Evolutionary conservation across 2,113 vertebrate genomes (phyloP).

Genomic region (Pollachius pollachius): DNA sequence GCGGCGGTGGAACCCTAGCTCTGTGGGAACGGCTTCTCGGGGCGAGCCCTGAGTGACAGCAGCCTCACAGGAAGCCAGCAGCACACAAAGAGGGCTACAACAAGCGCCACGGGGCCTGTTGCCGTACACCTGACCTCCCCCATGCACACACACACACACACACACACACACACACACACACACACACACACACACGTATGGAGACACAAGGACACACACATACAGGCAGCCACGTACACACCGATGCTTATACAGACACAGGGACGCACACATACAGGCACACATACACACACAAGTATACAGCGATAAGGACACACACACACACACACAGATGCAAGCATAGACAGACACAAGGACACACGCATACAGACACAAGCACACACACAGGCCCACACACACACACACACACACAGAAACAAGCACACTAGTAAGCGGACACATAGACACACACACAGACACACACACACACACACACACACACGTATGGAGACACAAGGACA

Average conservation of each 20-base stretch:
- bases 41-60: neutral
- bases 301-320: too few species aligned
- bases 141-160: slow-evolving; percentile 7
- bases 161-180: neutral
- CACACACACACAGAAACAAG: neutral
- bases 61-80: neutral
- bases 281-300: neutral
- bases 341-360: neutral
- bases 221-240: neutral
- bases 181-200: neutral
- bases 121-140: neutral
- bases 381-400: neutral
- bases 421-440: neutral
- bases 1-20: neutral
- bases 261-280: neutral
- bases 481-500: neutral
- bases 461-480: too few species aligned
- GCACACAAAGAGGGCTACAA: neutral
- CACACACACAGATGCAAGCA: neutral
- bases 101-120: neutral
- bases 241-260: neutral
- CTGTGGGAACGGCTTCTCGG: neutral
- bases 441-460: neutral
- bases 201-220: neutral
- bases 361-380: neutral